Evolutionary conservation across 1,140 invertebrate genomes (phyloP).

Genomic region (Bombus haemorrhoidalis): DNA sequence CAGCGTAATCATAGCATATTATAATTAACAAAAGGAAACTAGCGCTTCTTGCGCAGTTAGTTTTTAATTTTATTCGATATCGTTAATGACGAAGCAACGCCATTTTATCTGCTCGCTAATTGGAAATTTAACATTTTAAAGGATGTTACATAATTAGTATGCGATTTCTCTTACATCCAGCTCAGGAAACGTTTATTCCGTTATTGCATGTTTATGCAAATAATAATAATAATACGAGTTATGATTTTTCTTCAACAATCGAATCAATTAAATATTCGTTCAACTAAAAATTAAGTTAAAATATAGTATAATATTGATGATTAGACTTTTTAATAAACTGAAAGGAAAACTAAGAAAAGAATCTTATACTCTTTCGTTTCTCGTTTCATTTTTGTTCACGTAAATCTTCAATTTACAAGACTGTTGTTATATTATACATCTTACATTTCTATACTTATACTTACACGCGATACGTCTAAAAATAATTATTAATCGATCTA

Average conservation of each 20-base stretch:
- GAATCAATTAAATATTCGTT: neutral
- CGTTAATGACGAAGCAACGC: neutral
- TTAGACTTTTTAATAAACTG: slow-evolving; percentile 4
- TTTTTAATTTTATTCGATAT: neutral
- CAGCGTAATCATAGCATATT: neutral
- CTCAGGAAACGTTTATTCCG: neutral
- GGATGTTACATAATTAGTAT: neutral
- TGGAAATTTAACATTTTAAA: neutral
- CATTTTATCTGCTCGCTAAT: neutral
- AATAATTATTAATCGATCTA: slow-evolving; percentile 36
- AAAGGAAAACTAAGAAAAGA: neutral
- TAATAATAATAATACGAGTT: neutral
- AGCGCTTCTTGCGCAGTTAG: neutral
- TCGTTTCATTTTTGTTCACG: neutral
- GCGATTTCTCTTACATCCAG: neutral
- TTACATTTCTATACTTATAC: slow-evolving; percentile 39
- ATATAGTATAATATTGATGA: neutral
- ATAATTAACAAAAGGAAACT: neutral
- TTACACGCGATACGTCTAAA: slow-evolving; percentile 45
- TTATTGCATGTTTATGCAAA: neutral
- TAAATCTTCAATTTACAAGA: slow-evolving; percentile 53
- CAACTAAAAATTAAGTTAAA: slow-evolving; percentile 1
- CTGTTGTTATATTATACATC: slow-evolving; percentile 46
- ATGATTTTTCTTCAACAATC: neutral
- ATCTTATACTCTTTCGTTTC: neutral